Base-by-base conservation (phyloP, 92 coral and sea anemone species). In the Meandrina meandrites region DNA sequence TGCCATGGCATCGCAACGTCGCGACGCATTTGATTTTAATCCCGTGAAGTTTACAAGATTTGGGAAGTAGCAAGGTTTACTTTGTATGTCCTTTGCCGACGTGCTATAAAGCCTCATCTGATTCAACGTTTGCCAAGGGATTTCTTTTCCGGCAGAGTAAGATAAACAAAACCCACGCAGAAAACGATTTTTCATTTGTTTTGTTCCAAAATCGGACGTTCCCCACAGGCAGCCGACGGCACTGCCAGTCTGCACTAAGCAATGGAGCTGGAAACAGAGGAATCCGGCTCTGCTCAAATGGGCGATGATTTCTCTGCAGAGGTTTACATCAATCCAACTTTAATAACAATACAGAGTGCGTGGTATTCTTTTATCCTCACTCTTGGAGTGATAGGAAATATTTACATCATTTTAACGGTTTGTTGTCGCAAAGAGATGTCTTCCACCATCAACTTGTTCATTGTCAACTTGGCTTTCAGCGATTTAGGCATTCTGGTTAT, bases 351-450 rank as follows among this genome's bases (percentile, higher is more conserved):
- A 69, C 96, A 94, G 37, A 91, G 92, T 34, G 98, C 92, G 14
- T 95, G 98, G 98, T 95, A 95, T 74, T 87, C 96, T 13, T 93
- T 95, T 74, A 86, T 93, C 22, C 86, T 95, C 51, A 95, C 92
- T 8, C 92, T 93, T 21, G 98, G 98, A 21, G 87, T 91, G 3
- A 88, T 91, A 27, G 98, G 98, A 24, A 95, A 95, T 54, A 27
- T 95, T 66, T 95, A 93, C 86, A 87, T 95, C 64, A 92, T 90
- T 17, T 81, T 90, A 31, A 85, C 98, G 16, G 95, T 95, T 8
- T 85, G 87, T 22, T 80, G 88, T 21, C 86, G 96, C 22, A 94
- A 89, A 53, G 94, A 89, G 50, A 87, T 91, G 94, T 87, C 85
- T 60, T 91, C 98, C 4, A 89, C 98, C 24, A 95, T 92, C 22